A percentile compares a stretch with the other conserved stretches of the same genome.
Conservation (phyloP, 2,113 vertebrate genomes). For the Cyrtonyx montezumae region DNA sequence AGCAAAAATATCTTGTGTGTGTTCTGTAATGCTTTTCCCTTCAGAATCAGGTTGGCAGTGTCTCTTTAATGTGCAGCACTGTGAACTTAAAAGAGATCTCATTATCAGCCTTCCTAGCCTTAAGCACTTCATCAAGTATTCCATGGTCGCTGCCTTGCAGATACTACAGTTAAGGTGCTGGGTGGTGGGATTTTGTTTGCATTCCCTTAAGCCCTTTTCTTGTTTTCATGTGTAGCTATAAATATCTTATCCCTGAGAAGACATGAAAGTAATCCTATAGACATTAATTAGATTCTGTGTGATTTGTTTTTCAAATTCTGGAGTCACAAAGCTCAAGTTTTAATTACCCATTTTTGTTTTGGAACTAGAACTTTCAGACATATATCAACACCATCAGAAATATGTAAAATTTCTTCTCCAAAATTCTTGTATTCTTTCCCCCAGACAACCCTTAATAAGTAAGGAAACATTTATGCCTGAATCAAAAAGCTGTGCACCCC, state of each 20-base stretch:
- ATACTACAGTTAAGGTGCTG: constrained; percentile 44
- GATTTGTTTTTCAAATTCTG: not conserved
- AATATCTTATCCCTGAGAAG: constrained; percentile 45
- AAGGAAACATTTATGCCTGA: constrained; percentile 9
- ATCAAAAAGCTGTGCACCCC: constrained; percentile 16
- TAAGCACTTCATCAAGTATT: constrained; percentile 60
- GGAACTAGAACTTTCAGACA: constrained; percentile 33
- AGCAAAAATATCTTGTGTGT: not conserved
- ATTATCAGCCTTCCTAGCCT: constrained; percentile 62
- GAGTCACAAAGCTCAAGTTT: constrained; percentile 28
- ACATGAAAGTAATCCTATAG: constrained; percentile 41
- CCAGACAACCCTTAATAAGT: constrained; percentile 7
- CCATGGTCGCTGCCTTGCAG: constrained; percentile 31
- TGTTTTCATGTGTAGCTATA: constrained; percentile 25
- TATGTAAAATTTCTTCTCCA: constrained; percentile 18
- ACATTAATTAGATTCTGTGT: constrained; percentile 31
- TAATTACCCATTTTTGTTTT: constrained; percentile 24
- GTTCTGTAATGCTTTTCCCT: not conserved
- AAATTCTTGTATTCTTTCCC: constrained; percentile 17
- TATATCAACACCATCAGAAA: constrained; percentile 30
- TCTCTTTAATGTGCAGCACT: constrained; percentile 54
- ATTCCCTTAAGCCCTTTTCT: constrained; percentile 23
- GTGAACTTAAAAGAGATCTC: constrained; percentile 58
- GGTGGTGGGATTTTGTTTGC: constrained; percentile 16
- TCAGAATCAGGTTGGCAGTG: not conserved